A percentile compares a stretch with the other conserved stretches of the same genome.
phyloP scores from a whole-genome alignment of 1,140 invertebrate genomes.

The Druon quercuslanigerum region DNA sequence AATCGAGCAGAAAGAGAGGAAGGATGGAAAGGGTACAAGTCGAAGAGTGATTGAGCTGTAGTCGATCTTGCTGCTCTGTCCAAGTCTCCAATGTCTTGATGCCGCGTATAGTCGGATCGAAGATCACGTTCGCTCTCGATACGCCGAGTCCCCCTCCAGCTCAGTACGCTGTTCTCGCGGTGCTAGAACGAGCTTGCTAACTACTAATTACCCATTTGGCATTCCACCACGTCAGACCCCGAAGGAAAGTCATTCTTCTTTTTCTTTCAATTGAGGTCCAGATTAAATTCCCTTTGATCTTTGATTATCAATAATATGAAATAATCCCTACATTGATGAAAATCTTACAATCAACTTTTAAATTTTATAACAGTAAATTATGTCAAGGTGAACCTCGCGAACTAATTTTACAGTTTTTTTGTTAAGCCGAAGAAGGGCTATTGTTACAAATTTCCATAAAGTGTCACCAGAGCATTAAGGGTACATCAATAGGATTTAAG shows the following conservation, averaged over 20 bases:
- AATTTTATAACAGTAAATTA: no score
- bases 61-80: constrained; percentile 72
- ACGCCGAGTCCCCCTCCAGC: constrained; percentile 45
- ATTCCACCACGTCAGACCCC: constrained; percentile 9
- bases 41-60: constrained; percentile 76
- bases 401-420: not conserved
- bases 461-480: constrained; percentile 2
- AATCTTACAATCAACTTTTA: no score
- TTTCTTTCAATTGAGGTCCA: not conserved
- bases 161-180: constrained; percentile 4
- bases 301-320: not conserved
- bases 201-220: constrained; percentile 25
- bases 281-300: not conserved
- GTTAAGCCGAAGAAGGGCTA: not conserved
- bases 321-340: no score
- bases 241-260: not conserved
- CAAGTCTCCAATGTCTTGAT: constrained; percentile 73
- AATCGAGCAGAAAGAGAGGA: constrained; percentile 39
- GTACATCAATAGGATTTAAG: constrained; percentile 26
- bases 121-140: constrained; percentile 69
- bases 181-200: constrained; percentile 22
- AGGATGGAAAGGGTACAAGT: constrained; percentile 63
- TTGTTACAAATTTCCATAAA: constrained; percentile 18
- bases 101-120: constrained; percentile 62
- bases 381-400: not conserved